Evolutionary conservation across 2,113 vertebrate species (phyloP).

Genomic region (Bufo bufo): DNA sequence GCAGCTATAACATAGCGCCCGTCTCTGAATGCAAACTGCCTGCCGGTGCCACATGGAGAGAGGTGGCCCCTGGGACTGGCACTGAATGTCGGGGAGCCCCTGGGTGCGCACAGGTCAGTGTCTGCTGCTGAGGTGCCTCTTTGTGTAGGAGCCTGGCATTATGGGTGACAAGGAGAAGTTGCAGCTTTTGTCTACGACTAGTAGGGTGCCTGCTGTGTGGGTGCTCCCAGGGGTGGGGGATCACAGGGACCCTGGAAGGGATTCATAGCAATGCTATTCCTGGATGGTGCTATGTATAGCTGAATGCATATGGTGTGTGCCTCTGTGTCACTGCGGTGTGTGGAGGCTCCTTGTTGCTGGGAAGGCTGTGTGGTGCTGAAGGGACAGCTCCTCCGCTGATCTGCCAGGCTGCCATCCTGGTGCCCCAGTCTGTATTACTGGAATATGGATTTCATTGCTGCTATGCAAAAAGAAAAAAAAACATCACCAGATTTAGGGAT

Average conservation of each 20-base stretch:
- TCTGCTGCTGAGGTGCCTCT: background rate
- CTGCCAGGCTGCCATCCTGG: background rate
- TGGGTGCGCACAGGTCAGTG: constrained; percentile 34
- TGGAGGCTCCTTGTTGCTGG: no score
- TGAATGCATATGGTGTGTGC: no score
- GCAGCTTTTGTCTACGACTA: background rate
- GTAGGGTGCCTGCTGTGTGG: background rate
- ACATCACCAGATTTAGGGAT: no score
- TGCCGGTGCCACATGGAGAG: background rate
- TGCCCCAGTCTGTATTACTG: no score
- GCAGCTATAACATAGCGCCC: background rate
- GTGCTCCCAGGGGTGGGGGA: background rate
- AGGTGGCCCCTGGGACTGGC: background rate
- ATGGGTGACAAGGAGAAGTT: background rate
- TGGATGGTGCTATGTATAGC: no score
- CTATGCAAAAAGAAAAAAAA: no score
- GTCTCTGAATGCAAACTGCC: background rate
- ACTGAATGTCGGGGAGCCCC: background rate
- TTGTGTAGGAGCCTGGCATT: constrained; percentile 7
- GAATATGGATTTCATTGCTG: no score
- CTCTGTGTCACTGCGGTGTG: no score
- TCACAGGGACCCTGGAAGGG: background rate
- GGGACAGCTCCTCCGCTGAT: constrained; percentile 43
- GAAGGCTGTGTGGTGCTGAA: constrained; percentile 38
- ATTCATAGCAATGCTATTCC: no score